Evolutionary conservation across 1,140 invertebrate species (phyloP).

Genomic region (Caenorhabditis elegans): WBcel235 BX284606.5:8302501-8303000

Average conservation of each 20-base stretch:
- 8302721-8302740: no score
- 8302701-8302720: not conserved
- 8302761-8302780: not conserved
- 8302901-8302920: not conserved
- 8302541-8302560: not conserved
- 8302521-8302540: not conserved
- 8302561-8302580: not conserved
- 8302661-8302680: not conserved
- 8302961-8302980: conserved; percentile 21
- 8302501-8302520: not conserved
- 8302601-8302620: not conserved
- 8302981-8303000: conserved; percentile 26
- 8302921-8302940: not conserved
- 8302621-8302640: conserved; percentile 13
- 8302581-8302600: not conserved
- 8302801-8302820: not conserved
- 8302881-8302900: no score
- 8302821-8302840: not conserved
- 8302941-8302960: not conserved
- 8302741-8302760: not conserved
- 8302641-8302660: conserved; percentile 13
- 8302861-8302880: not conserved
- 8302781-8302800: not conserved
- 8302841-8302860: not conserved
- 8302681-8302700: not conserved